Evolutionary conservation across 2,888 invertebrate genomes (phyloP).

Genomic region (Drepanosiphum platanoidis): DNA sequence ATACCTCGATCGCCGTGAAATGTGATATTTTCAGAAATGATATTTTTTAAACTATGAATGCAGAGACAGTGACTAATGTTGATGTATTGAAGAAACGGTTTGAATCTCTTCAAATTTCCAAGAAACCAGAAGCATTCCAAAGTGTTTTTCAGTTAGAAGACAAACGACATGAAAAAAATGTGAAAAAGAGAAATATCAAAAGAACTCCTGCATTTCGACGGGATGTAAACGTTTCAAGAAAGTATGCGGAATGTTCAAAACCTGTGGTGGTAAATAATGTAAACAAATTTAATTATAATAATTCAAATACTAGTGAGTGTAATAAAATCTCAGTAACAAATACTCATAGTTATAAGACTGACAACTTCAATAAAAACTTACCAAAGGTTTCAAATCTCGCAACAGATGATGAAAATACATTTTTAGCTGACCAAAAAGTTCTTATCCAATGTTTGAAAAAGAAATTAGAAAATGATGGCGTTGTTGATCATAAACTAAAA

Average conservation of each 20-base stretch:
- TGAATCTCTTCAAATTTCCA: constrained; percentile 49
- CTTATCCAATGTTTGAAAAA: constrained; percentile 42
- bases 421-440: background rate
- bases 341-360: constrained; percentile 36
- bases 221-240: constrained; percentile 66
- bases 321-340: background rate
- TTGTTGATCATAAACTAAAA: constrained; percentile 7
- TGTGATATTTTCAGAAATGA: constrained; percentile 36
- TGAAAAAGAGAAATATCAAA: constrained; percentile 67
- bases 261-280: constrained; percentile 32
- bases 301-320: background rate
- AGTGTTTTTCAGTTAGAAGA: constrained; percentile 10
- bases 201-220: constrained; percentile 72
- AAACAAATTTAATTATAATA: constrained; percentile 25
- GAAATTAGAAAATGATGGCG: constrained; percentile 10
- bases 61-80: constrained; percentile 25
- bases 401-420: background rate
- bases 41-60: constrained; percentile 47
- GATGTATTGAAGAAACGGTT: constrained; percentile 45
- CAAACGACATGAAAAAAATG: constrained; percentile 41
- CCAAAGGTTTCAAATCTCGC: background rate
- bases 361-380: constrained; percentile 30
- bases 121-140: background rate
- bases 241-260: constrained; percentile 1
- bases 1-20: background rate